A percentile compares a stretch with the other conserved stretches of the same genome.
Conservation (phyloP, 2,888 invertebrate genomes). For the Phyllotreta cruciferae region DNA sequence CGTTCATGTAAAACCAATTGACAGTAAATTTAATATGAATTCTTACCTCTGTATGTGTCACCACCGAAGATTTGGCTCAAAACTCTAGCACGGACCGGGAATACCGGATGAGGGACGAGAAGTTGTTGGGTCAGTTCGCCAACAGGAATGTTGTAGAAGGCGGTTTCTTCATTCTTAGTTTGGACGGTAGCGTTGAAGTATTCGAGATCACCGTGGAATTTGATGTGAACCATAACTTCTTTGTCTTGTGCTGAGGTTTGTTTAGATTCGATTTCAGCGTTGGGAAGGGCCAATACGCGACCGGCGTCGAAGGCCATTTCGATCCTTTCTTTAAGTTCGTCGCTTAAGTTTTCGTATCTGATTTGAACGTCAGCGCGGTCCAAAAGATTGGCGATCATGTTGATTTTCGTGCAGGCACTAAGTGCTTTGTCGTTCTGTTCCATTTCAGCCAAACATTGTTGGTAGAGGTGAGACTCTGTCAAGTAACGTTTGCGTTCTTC, state of each 20-base stretch:
- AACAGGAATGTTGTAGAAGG: slow-evolving; percentile 61
- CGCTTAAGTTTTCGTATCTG: slow-evolving; percentile 63
- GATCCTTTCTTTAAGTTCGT: slow-evolving; percentile 59
- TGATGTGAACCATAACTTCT: slow-evolving; percentile 61
- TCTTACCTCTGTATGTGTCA: slow-evolving; percentile 67
- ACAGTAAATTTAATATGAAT: slow-evolving; percentile 7
- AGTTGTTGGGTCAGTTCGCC: slow-evolving; percentile 56
- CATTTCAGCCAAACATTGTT: slow-evolving; percentile 64
- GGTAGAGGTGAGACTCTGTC: slow-evolving; percentile 59
- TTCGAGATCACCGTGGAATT: slow-evolving; percentile 61
- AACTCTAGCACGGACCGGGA: slow-evolving; percentile 55
- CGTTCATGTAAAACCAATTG: too few relatives aligned
- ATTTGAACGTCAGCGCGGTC: slow-evolving; percentile 63
- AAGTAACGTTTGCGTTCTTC: slow-evolving; percentile 62
- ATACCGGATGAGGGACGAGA: slow-evolving; percentile 62
- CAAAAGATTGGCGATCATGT: slow-evolving; percentile 63
- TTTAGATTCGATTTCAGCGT: slow-evolving; percentile 58
- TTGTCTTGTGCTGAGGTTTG: slow-evolving; percentile 58
- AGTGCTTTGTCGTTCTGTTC: slow-evolving; percentile 65
- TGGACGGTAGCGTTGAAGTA: slow-evolving; percentile 62
- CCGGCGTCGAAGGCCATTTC: slow-evolving; percentile 61
- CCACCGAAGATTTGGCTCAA: slow-evolving; percentile 45
- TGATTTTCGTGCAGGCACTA: slow-evolving; percentile 66
- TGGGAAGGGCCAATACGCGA: slow-evolving; percentile 60
- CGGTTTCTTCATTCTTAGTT: slow-evolving; percentile 57